Conservation (phyloP, 2,113 vertebrate species). For the Spea bombifrons region DNA sequence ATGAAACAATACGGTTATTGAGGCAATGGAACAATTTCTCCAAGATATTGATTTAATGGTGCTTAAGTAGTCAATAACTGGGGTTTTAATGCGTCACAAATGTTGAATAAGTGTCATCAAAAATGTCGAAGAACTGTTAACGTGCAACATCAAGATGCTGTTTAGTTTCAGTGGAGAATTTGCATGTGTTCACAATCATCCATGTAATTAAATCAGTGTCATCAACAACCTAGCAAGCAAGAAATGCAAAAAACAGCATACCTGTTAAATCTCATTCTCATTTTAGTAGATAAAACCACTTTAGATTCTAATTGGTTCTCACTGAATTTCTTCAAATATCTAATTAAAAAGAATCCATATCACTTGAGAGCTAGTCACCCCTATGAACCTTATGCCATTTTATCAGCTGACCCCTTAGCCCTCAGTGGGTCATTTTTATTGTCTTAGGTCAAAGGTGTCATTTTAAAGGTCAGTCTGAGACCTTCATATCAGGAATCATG, state of each 20-base stretch:
- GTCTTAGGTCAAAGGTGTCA: constrained; percentile 9
- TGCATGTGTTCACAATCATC: background rate
- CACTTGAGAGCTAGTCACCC: background rate
- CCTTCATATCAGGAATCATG: background rate
- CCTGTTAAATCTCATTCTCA: constrained; percentile 15
- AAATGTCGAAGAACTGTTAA: no score
- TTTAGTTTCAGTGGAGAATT: background rate
- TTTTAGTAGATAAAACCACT: constrained; percentile 27
- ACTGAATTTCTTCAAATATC: constrained; percentile 12
- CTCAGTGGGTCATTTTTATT: background rate
- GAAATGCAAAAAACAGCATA: background rate
- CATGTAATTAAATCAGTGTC: background rate
- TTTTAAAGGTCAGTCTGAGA: constrained; percentile 23
- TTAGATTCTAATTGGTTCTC: constrained; percentile 32
- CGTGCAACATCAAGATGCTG: no score
- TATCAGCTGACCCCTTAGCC: background rate
- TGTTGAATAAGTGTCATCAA: no score
- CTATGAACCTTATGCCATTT: background rate
- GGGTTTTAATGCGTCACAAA: no score
- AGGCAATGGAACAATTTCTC: no score
- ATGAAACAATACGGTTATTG: background rate
- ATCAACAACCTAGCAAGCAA: constrained; percentile 21
- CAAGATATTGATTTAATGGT: no score
- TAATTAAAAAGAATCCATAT: constrained; percentile 33
- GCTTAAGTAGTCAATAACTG: no score